Base-by-base conservation (phyloP, 1,140 invertebrate species). In the Cherax quadricarinatus region DNA sequence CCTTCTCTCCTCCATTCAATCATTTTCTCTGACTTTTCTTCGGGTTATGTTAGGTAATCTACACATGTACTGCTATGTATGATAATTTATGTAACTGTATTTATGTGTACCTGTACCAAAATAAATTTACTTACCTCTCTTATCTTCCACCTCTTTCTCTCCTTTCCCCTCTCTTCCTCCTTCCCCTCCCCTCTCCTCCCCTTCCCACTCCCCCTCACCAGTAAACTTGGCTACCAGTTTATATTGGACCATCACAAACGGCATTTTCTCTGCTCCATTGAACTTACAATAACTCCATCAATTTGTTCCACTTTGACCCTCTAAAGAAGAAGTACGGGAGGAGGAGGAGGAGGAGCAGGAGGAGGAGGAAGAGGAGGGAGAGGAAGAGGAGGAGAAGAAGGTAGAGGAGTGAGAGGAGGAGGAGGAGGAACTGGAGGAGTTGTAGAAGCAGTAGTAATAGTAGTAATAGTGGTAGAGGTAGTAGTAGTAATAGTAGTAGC, bases 241-340 rank as follows among this genome's bases (percentile, higher is more conserved):
- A 89, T 83, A 82, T 57, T 83, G 60, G 80, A 53, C 79, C 70
- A 53, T 83, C 88, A 89, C 80, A 89, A 89, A 89, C 80, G 51
- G 41, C 80, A 49, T 86, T 86, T 91, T 91, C 70, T 91, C 89
- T 85, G 53, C 53, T 79, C 82, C 89, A 86, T 85, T 91, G 89
- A 86, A 91, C 83, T 91, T 70, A 91, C 81, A 91, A 85, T 86
- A 91, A 91, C 89, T 91, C 70, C 89, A 79, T 91, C 89, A 91
- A 91, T 91, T 91, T 86, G 83, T 85, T 91, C 88, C 82, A 91
- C 89, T 91, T 86, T 85, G 73, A 51, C 18, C 81, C 89, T 79
- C 66, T 48, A 60, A 86, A 41, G 41, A 70, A n/a, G 73, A n/a
- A 51, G 48, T 24, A 21, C 51, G 30, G 70, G 48, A 7, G 41